A percentile compares a stretch with the other conserved stretches of the same genome.
phyloP scores from a whole-genome alignment of 2,113 vertebrate genomes.

The Puffinus mauretanicus region DNA sequence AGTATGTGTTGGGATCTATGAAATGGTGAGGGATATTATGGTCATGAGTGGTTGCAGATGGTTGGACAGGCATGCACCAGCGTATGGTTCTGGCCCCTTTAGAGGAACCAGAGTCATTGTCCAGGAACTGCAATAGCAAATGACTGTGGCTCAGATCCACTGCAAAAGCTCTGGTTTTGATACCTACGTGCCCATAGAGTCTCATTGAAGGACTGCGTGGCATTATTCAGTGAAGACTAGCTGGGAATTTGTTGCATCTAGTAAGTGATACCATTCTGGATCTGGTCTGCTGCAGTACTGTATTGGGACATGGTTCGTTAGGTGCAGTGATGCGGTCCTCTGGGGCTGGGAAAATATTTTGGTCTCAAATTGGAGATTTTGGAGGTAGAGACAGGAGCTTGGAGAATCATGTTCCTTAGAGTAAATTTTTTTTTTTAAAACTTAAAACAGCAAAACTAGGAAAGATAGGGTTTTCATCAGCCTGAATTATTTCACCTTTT shows the following conservation, averaged over 20 bases:
- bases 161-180: not conserved
- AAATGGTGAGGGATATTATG: not conserved
- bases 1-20: not conserved
- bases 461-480: not conserved
- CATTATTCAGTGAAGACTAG: not conserved
- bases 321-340: not conserved
- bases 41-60: not conserved
- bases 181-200: fast-evolving
- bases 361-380: not conserved
- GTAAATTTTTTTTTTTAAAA: not conserved
- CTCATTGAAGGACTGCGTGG: not conserved
- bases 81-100: not conserved
- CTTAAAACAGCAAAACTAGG: not conserved
- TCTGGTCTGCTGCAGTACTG: not conserved
- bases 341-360: not conserved
- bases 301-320: not conserved
- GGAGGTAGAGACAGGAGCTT: not conserved
- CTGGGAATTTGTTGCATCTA: not conserved
- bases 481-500: not conserved
- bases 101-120: not conserved
- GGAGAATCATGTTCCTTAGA: not conserved
- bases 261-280: not conserved
- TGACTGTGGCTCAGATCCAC: not conserved
- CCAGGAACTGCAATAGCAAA: not conserved
- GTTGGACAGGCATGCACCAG: not conserved